Conservation (phyloP, 2,797 vertebrate genomes). For the Melanotaenia parkinsoni region DNA sequence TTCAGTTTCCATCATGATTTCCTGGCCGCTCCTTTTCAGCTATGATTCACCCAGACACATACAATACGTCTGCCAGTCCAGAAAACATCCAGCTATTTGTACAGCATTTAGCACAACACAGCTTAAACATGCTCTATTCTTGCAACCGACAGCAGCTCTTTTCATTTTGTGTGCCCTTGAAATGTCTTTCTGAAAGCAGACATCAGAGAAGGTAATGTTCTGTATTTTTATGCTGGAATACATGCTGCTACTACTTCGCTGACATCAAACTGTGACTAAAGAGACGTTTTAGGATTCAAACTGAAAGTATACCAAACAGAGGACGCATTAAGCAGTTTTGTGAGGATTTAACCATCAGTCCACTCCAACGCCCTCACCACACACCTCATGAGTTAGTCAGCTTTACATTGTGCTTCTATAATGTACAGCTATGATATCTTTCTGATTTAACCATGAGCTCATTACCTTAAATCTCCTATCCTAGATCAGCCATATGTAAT, state of each 20-base stretch:
- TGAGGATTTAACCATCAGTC: not conserved
- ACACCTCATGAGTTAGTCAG: not conserved
- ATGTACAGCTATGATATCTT: not conserved
- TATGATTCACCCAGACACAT: slow-evolving; percentile 15
- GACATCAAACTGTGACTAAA: not conserved
- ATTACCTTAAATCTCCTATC: slow-evolving; percentile 4
- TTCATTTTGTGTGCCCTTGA: no score
- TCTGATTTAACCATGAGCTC: slow-evolving; percentile 1
- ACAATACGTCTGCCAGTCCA: not conserved
- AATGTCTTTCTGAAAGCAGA: slow-evolving; percentile 9
- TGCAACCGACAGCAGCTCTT: not conserved
- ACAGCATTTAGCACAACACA: slow-evolving; percentile 1
- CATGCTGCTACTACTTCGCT: not conserved
- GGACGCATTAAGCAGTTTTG: slow-evolving; percentile 1
- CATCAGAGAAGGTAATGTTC: slow-evolving; percentile 5
- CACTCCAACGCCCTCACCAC: not conserved
- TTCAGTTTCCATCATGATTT: slow-evolving; percentile 27
- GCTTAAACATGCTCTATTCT: not conserved
- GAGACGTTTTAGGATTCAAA: not conserved
- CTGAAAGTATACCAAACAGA: not conserved
- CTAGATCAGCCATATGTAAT: not conserved
- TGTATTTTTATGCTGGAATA: not conserved
- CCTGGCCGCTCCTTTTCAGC: slow-evolving; percentile 19
- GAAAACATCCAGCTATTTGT: slow-evolving; percentile 17
- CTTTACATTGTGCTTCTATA: not conserved